These are phyloP conservation scores for roundworm (Caenorhabditis elegans) DNA, from an alignment of 1,140 invertebrate species.

Conservation along the genomic window DNA sequence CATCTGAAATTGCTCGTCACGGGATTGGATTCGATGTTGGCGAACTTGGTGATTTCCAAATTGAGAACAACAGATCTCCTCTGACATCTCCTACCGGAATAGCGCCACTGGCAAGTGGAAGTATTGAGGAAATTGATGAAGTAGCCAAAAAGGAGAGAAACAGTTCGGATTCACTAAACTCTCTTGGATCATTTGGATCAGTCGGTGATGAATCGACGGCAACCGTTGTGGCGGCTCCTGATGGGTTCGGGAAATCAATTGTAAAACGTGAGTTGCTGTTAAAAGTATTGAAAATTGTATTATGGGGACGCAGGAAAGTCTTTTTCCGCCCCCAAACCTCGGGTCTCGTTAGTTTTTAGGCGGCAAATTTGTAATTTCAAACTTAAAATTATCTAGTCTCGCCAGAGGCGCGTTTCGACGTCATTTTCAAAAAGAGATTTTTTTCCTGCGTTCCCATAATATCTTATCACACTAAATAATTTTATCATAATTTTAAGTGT, in stretches of 20 bases:
- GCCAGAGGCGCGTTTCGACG: no score
- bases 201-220: conserved; percentile 1
- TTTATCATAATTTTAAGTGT: no score
- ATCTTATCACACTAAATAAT: no score
- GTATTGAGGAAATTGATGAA: conserved; percentile 15
- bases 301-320: no score
- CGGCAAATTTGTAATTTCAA: no score
- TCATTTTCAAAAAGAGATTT: no score
- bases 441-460: no score
- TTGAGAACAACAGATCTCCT: conserved; percentile 10
- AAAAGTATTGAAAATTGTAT: no score
- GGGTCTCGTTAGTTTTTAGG: no score
- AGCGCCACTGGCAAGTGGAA: background rate
- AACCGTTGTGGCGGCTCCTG: background rate
- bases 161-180: conserved; percentile 45
- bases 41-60: background rate
- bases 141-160: conserved; percentile 24
- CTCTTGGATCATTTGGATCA: conserved; percentile 11
- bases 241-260: background rate
- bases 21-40: background rate
- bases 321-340: no score
- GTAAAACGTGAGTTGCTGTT: conserved; percentile 5
- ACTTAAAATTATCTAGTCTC: no score
- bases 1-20: background rate
- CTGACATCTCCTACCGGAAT: background rate